These are phyloP conservation scores for Cheirogaleus major DNA, from an alignment of 2,797 vertebrate species.

Conservation along the genomic window DNA sequence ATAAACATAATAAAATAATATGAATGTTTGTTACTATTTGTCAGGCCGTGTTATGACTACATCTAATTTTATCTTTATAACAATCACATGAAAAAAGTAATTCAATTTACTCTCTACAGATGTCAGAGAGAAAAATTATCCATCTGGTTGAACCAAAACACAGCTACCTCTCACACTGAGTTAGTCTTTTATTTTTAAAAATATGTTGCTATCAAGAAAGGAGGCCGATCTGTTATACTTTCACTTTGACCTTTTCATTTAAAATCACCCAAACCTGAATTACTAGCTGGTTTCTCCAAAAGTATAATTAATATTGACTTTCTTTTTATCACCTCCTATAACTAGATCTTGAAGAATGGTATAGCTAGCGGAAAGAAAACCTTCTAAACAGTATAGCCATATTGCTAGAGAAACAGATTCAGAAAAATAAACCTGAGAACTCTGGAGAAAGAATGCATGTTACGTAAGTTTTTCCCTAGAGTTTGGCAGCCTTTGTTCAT, in stretches of 20 bases:
- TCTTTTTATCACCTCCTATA: background rate
- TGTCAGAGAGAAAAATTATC: background rate
- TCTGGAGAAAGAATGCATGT: background rate
- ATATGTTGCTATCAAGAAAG: background rate
- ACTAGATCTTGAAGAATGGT: background rate
- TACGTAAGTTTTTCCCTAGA: background rate
- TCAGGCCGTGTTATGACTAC: background rate
- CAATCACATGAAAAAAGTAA: background rate
- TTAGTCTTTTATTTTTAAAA: background rate
- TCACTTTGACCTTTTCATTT: conserved; percentile 14
- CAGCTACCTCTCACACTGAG: background rate
- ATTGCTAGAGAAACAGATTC: background rate
- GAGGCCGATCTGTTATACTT: background rate
- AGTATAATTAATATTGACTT: conserved; percentile 10
- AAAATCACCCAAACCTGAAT: background rate
- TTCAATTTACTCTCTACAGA: background rate
- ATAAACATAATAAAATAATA: background rate
- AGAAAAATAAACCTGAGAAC: conserved; percentile 3
- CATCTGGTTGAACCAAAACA: background rate
- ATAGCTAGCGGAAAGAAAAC: background rate
- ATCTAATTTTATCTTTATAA: conserved; percentile 17
- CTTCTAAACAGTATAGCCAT: background rate
- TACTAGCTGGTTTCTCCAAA: background rate
- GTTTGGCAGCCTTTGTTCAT: conserved; percentile 14
- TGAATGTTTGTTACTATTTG: background rate